Percentiles rank a stretch among this genome's conserved stretches.
These are phyloP conservation scores for Spermophilus dauricus DNA, from an alignment of 2,113 vertebrate genomes.

Conservation along the genomic window DNA sequence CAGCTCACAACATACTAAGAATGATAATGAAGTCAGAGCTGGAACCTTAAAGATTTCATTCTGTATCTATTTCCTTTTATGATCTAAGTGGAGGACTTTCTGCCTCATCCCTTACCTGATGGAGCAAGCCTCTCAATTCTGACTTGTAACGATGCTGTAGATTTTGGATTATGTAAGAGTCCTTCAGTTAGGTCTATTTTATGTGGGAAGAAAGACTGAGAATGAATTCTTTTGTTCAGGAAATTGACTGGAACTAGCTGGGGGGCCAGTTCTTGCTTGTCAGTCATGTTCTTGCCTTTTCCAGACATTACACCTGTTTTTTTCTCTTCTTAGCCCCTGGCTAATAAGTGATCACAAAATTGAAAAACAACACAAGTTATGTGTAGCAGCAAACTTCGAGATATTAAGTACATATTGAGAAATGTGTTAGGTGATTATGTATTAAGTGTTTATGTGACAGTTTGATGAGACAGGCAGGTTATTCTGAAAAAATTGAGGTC, in stretches of 20 bases:
- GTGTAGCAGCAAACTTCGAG: not conserved
- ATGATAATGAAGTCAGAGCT: not conserved
- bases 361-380: slow-evolving; percentile 52
- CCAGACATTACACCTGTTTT: slow-evolving; percentile 63
- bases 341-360: slow-evolving; percentile 58
- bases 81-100: not conserved
- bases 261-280: slow-evolving; percentile 59
- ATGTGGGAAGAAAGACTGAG: slow-evolving; percentile 28
- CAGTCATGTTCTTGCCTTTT: slow-evolving; percentile 70
- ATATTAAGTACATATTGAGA: slow-evolving; percentile 22
- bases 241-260: slow-evolving; percentile 68
- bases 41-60: not conserved
- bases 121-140: slow-evolving; percentile 8
- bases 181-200: not conserved
- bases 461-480: not conserved
- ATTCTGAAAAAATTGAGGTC: slow-evolving; percentile 9
- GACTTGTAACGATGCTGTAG: not conserved
- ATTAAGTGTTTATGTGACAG: not conserved
- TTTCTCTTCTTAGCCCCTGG: slow-evolving; percentile 17
- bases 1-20: not conserved
- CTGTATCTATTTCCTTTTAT: not conserved
- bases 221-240: slow-evolving; percentile 57
- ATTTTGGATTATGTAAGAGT: slow-evolving; percentile 24
- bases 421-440: not conserved
- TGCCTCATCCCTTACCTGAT: not conserved